These are phyloP conservation scores for Saccostrea echinata DNA, from an alignment of 1,140 invertebrate genomes.

Conservation along the genomic window DNA sequence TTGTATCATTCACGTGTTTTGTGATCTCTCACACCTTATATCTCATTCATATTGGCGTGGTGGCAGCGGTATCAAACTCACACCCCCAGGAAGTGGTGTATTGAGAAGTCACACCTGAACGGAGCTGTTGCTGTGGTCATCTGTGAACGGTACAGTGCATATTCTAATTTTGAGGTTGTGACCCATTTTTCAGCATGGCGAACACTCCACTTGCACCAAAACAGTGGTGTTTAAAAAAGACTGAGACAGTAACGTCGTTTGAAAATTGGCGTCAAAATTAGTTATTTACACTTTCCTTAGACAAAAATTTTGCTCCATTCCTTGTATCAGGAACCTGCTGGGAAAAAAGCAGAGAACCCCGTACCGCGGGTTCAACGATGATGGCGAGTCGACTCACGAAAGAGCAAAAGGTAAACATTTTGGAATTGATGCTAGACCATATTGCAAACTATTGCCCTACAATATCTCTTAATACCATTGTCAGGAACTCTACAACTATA, in stretches of 20 bases:
- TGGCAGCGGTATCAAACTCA: too few species aligned
- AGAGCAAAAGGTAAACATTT: constrained; percentile 53
- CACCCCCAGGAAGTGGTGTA: too few species aligned
- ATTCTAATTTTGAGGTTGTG: too few species aligned
- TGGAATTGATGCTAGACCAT: constrained; percentile 56
- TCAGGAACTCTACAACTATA: constrained; percentile 53
- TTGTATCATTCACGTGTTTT: too few species aligned
- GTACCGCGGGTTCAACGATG: constrained; percentile 32
- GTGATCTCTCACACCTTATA: too few species aligned
- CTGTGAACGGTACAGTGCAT: too few species aligned
- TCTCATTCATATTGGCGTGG: background rate
- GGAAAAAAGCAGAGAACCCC: background rate
- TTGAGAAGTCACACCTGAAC: too few species aligned
- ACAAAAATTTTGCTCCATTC: background rate
- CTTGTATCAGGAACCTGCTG: too few species aligned
- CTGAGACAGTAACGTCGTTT: constrained; percentile 51
- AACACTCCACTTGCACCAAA: constrained; percentile 47
- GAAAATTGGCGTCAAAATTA: constrained; percentile 56
- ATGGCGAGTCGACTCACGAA: constrained; percentile 7
- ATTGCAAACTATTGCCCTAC: constrained; percentile 60
- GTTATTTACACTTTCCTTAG: constrained; percentile 42
- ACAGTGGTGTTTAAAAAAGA: constrained; percentile 51
- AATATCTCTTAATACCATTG: constrained; percentile 54
- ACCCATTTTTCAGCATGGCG: too few species aligned
- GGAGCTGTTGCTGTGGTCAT: too few species aligned